Evolutionary conservation across 1,140 invertebrate genomes (phyloP).

Genomic region (Nasonia longicornis): DNA sequence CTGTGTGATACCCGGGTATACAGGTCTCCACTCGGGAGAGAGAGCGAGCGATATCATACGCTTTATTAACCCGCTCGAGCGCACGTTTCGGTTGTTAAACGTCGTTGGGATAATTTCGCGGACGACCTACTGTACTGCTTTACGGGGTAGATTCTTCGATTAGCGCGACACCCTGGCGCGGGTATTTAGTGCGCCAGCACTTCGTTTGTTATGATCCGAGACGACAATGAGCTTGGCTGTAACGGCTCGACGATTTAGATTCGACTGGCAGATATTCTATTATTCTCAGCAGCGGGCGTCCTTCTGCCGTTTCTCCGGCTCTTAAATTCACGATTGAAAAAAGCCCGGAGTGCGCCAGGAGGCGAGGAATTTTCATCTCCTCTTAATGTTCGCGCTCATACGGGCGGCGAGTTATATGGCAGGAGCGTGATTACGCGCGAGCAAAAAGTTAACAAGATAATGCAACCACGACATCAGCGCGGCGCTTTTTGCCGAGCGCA

Average conservation of each 20-base stretch:
- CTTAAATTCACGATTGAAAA: not conserved
- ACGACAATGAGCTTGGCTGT: not conserved
- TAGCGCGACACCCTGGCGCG: not conserved
- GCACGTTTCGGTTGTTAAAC: not conserved
- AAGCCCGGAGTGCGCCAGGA: not conserved
- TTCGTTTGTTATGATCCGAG: not conserved
- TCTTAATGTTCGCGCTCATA: conserved; percentile 27
- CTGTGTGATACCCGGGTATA: not conserved
- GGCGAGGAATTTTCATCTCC: conserved; percentile 27
- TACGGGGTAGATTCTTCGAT: conserved; percentile 10
- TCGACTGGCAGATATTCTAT: not conserved
- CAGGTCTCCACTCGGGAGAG: not conserved
- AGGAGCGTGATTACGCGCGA: conserved; percentile 24
- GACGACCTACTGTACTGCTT: too few species aligned
- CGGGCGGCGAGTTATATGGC: conserved; percentile 24
- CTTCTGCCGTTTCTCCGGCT: too few species aligned
- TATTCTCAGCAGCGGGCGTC: not conserved
- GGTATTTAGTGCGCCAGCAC: not conserved
- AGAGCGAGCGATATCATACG: not conserved
- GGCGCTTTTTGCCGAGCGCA: not conserved
- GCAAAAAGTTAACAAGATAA: conserved; percentile 43
- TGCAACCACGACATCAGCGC: not conserved
- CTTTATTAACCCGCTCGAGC: not conserved
- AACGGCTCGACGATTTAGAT: not conserved
- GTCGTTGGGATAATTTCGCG: conserved; percentile 8